phyloP scores from a whole-genome alignment of 2,113 vertebrate genomes.

The Phylloscopus trochiloides region DNA sequence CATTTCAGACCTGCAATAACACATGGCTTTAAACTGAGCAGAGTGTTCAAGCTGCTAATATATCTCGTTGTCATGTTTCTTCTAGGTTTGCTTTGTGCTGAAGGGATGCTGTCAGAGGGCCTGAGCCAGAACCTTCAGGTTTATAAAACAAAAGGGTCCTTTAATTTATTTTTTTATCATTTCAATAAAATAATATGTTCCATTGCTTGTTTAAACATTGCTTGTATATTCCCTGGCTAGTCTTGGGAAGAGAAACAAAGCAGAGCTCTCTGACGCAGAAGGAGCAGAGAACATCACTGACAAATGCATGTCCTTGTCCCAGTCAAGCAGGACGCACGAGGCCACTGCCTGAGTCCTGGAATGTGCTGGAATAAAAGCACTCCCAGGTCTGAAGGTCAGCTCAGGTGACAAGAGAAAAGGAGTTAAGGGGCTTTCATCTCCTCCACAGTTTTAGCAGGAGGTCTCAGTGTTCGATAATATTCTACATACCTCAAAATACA shows the following conservation, averaged over 20 bases:
- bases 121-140: background rate
- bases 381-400: background rate
- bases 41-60: background rate
- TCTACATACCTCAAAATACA: background rate
- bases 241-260: slow-evolving; percentile 4
- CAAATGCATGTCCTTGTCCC: background rate
- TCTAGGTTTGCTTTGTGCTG: background rate
- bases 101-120: background rate
- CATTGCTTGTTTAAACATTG: background rate
- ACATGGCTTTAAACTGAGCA: background rate
- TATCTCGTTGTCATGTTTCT: background rate
- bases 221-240: background rate
- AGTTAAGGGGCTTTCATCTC: background rate
- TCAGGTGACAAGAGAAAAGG: background rate
- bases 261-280: background rate
- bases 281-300: background rate
- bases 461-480: background rate
- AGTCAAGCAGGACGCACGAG: background rate
- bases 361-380: background rate
- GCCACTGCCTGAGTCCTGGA: background rate
- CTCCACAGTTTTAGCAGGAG: background rate
- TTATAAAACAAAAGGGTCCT: background rate
- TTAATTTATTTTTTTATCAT: background rate
- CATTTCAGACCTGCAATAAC: slow-evolving; percentile 17
- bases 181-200: background rate